Conservation (phyloP, 2,797 vertebrate genomes). For the Sphenopsis melanotis region DNA sequence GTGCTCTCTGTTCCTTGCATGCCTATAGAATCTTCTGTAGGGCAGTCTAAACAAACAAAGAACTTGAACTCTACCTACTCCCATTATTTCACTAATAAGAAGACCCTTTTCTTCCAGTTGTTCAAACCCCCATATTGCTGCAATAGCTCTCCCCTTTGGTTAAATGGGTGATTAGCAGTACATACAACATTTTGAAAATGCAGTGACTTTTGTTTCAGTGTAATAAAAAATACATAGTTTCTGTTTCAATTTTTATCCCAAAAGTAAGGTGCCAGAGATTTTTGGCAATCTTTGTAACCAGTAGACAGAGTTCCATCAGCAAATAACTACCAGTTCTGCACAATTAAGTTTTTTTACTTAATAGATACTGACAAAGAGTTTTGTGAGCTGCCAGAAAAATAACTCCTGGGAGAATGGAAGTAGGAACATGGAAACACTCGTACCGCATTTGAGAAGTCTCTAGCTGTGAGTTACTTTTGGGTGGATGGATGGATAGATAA, state of each 20-base stretch:
- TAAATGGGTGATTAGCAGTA: neutral
- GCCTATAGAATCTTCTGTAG: neutral
- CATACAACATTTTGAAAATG: neutral
- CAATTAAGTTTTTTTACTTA: slow-evolving; percentile 30
- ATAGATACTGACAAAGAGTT: neutral
- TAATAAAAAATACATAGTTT: neutral
- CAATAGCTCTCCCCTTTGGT: neutral
- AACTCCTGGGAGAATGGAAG: neutral
- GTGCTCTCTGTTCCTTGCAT: neutral
- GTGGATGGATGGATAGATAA: neutral
- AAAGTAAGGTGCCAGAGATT: neutral
- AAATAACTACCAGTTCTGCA: neutral
- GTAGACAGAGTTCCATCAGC: neutral
- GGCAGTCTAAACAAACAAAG: neutral
- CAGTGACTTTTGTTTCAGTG: neutral
- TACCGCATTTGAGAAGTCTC: neutral
- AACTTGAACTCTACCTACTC: neutral
- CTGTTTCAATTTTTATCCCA: neutral
- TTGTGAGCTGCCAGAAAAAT: slow-evolving; percentile 9
- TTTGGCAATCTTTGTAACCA: neutral
- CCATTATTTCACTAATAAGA: neutral
- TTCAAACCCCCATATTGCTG: neutral
- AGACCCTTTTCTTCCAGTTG: neutral
- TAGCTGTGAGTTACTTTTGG: neutral
- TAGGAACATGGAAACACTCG: neutral